Percentiles rank a stretch among this genome's conserved stretches.
phyloP scores from a whole-genome alignment of 2,888 invertebrate species.

The Agriopis marginaria region DNA sequence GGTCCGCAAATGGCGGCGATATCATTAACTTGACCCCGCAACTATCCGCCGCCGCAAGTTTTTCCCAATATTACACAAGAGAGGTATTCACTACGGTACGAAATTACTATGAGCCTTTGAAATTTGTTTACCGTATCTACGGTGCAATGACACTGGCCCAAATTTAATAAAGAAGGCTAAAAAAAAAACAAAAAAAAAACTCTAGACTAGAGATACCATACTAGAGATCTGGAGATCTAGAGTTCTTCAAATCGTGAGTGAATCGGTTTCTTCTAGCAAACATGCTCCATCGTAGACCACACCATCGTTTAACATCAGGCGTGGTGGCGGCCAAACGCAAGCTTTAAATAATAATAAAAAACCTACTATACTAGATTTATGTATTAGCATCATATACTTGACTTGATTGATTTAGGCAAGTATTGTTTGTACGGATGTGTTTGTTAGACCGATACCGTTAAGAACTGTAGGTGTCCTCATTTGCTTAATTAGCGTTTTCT shows the following conservation, averaged over 20 bases:
- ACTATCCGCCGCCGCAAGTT: slow-evolving; percentile 80
- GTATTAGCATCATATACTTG: too few relatives aligned
- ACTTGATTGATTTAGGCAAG: too few relatives aligned
- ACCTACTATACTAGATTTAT: too few relatives aligned
- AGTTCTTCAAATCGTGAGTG: too few relatives aligned
- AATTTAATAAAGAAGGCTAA: slow-evolving; percentile 19
- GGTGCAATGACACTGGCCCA: slow-evolving; percentile 31
- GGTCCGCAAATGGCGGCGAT: slow-evolving; percentile 84
- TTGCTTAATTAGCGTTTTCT: background rate
- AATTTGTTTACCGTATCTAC: slow-evolving; percentile 60
- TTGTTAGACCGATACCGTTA: too few relatives aligned
- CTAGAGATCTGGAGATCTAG: too few relatives aligned
- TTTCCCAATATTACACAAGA: slow-evolving; percentile 82
- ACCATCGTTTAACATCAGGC: too few relatives aligned
- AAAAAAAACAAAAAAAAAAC: too few relatives aligned
- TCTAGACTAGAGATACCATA: background rate
- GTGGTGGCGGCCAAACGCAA: background rate
- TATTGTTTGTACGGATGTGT: background rate
- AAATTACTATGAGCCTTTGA: slow-evolving; percentile 55
- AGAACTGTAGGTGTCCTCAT: too few relatives aligned
- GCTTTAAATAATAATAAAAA: background rate
- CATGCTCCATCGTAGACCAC: too few relatives aligned
- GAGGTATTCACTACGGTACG: slow-evolving; percentile 69
- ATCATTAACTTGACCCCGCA: slow-evolving; percentile 85
- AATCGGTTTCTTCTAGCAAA: too few relatives aligned